phyloP scores from a whole-genome alignment of 2,113 vertebrate species.

The Elanoides forficatus region DNA sequence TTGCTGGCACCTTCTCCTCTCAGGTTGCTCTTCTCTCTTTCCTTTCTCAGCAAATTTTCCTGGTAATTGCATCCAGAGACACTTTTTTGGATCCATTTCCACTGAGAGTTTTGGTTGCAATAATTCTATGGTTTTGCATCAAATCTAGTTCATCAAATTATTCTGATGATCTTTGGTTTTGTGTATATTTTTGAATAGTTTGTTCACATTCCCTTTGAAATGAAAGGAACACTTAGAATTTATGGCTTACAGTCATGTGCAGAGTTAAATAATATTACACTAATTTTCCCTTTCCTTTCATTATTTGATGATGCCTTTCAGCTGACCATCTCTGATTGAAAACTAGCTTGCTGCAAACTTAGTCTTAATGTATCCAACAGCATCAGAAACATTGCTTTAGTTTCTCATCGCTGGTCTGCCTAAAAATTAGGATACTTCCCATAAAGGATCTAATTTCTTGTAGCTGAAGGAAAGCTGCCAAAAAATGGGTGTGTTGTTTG shows the following conservation, averaged over 20 bases:
- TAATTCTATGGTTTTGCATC: not conserved
- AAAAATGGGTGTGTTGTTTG: not conserved
- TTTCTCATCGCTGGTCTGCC: not conserved
- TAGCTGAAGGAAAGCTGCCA: not conserved
- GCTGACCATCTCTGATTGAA: not conserved
- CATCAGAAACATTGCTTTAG: not conserved
- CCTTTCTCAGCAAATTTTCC: not conserved
- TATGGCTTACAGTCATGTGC: not conserved
- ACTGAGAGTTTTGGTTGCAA: not conserved
- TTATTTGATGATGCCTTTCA: not conserved
- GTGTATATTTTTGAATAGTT: not conserved
- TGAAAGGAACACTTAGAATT: not conserved
- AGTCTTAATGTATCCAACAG: not conserved
- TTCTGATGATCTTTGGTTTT: not conserved
- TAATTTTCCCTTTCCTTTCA: not conserved
- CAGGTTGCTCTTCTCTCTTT: not conserved
- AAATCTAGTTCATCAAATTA: not conserved
- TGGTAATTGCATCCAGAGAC: not conserved
- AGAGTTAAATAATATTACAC: not conserved
- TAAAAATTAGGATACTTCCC: not conserved
- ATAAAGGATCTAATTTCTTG: not conserved
- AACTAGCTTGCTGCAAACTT: not conserved
- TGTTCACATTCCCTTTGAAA: not conserved
- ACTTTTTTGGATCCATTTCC: not conserved
- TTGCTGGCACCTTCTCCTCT: not conserved